Evolutionary conservation across 2,888 invertebrate genomes (phyloP).

Genomic region (Crocallis elinguaria): DNA sequence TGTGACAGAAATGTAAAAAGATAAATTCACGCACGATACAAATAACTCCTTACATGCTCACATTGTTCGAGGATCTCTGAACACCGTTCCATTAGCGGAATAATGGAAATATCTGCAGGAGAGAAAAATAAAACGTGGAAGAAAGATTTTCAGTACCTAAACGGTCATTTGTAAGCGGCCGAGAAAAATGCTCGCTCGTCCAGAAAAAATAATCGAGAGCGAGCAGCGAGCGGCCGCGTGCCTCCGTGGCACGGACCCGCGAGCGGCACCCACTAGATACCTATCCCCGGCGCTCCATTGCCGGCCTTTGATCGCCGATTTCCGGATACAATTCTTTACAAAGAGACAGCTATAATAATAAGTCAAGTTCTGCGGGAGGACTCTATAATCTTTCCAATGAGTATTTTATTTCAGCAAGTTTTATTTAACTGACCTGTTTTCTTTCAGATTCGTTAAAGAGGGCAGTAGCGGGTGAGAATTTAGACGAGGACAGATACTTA

Average conservation of each 20-base stretch:
- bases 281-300: slow-evolving; percentile 32
- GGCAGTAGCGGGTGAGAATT: neutral
- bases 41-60: slow-evolving; percentile 50
- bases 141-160: slow-evolving; percentile 76
- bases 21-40: slow-evolving; percentile 23
- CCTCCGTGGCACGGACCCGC: slow-evolving; percentile 15
- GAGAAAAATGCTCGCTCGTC: slow-evolving; percentile 77
- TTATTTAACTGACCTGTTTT: slow-evolving; percentile 19
- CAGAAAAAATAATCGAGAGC: slow-evolving; percentile 74
- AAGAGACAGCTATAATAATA: slow-evolving; percentile 34
- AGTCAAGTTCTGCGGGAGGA: slow-evolving; percentile 26
- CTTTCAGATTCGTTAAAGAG: slow-evolving; percentile 1
- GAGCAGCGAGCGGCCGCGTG: slow-evolving; percentile 41
- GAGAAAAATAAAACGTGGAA: slow-evolving; percentile 70
- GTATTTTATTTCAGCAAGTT: slow-evolving; percentile 18
- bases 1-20: slow-evolving; percentile 9
- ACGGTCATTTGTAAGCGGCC: slow-evolving; percentile 79
- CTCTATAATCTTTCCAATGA: slow-evolving; percentile 20
- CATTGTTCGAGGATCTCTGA: slow-evolving; percentile 70
- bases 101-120: slow-evolving; percentile 73
- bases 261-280: slow-evolving; percentile 20
- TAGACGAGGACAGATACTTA: neutral
- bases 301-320: slow-evolving; percentile 38
- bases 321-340: slow-evolving; percentile 37
- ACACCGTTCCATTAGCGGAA: slow-evolving; percentile 76